These are phyloP conservation scores for Smithornis capensis DNA, from an alignment of 2,113 vertebrate species.

Conservation along the genomic window DNA sequence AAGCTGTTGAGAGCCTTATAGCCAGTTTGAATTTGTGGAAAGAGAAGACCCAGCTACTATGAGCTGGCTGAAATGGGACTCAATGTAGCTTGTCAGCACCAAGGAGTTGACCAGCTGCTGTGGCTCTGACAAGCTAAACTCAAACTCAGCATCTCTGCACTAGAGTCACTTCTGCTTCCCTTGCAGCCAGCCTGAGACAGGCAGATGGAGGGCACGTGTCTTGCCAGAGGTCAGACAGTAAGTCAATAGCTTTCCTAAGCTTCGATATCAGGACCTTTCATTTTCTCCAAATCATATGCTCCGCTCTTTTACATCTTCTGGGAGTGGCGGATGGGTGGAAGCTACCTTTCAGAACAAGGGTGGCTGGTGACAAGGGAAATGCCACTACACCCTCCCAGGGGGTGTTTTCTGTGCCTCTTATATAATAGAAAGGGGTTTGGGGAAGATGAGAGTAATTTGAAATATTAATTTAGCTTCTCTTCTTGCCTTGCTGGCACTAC, in stretches of 20 bases:
- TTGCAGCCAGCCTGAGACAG: neutral
- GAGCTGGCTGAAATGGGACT: neutral
- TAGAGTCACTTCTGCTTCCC: neutral
- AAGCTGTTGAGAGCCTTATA: neutral
- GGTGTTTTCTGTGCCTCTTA: neutral
- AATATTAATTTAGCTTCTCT: neutral
- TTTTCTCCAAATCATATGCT: conserved; percentile 50
- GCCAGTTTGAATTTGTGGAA: neutral
- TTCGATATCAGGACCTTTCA: neutral
- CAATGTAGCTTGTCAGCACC: neutral
- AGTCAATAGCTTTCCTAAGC: conserved; percentile 49
- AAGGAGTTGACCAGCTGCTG: conserved; percentile 29
- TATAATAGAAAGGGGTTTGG: neutral
- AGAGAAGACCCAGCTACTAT: neutral
- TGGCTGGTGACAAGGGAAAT: neutral
- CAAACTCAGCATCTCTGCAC: conserved; percentile 9
- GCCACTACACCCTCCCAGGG: neutral
- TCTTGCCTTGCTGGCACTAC: neutral
- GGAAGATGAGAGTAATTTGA: neutral
- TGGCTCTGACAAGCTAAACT: conserved; percentile 1
- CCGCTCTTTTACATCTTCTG: neutral
- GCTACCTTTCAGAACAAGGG: neutral
- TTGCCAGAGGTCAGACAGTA: conserved; percentile 47
- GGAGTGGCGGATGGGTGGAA: conserved; percentile 20
- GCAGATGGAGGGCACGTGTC: conserved; percentile 30